Evolutionary conservation across 2,888 invertebrate species (phyloP).

Genomic region (Taphrorychus bicolor): DNA sequence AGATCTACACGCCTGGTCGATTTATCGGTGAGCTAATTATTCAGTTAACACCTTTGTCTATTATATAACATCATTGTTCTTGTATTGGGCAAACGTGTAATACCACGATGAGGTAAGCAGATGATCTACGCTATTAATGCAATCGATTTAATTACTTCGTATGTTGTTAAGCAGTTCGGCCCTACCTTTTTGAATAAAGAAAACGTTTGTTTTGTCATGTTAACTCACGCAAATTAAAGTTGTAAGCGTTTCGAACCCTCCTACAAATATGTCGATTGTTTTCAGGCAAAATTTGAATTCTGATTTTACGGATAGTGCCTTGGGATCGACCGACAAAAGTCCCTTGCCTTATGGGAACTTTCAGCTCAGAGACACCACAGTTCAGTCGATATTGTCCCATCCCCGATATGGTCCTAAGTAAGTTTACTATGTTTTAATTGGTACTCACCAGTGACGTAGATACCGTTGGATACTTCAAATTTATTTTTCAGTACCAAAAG

Average conservation of each 20-base stretch:
- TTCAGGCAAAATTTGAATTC: constrained; percentile 92
- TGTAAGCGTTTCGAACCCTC: no score
- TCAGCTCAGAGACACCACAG: constrained; percentile 90
- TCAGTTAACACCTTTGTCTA: background rate
- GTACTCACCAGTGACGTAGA: no score
- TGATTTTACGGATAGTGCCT: constrained; percentile 92
- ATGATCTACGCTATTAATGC: background rate
- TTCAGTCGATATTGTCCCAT: constrained; percentile 88
- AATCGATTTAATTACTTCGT: background rate
- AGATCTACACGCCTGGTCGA: constrained; percentile 95
- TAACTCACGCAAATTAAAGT: no score
- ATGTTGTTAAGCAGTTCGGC: constrained; percentile 10
- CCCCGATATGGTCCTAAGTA: constrained; percentile 91
- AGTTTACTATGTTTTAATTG: constrained; percentile 55
- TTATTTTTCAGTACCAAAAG: no score
- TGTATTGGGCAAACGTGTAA: background rate
- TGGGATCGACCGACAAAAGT: constrained; percentile 91
- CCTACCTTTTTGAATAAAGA: background rate
- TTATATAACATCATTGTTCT: background rate
- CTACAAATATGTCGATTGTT: no score
- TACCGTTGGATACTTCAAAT: no score
- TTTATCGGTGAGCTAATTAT: constrained; percentile 74
- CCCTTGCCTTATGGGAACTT: constrained; percentile 94
- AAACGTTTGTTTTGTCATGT: constrained; percentile 9
- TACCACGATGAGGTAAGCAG: background rate